Base-by-base conservation (phyloP, 2,888 invertebrate species). In the Tetropium fuscum region DNA sequence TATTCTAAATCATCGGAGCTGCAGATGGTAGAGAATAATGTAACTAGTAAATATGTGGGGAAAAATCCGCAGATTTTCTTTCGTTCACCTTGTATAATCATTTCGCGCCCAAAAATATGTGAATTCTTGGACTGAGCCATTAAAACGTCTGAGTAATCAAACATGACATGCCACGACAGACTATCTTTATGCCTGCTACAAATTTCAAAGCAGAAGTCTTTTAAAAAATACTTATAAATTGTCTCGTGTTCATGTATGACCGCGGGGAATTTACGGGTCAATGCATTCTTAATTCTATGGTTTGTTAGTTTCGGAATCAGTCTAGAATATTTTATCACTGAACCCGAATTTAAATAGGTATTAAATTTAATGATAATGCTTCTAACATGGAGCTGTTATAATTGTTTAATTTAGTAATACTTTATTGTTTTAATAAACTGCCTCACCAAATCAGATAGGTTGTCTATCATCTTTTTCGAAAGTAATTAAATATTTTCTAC, bases 211-310 rank as follows among this genome's bases (percentile, higher is more conserved):
- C 41, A 11, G 44, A 30, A 6, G 15, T 16, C 44, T 27, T 27
- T 27, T 27, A 27, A 27, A 27, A 44, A 27, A 44, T 44, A 44
- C 44, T 44, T 44, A 27, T 27, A 5, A 16, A 27, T 44, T n/a
- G 27, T 44, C 16, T 16, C 27, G 27, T 8, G 22, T 25, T 15
- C 44, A 25, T n/a, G 15, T 25, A 27, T 38, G 25, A 25, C 38
- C 38, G 22, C 51, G 15, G 16, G 18, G 22, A 19, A 40, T 22
- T 38, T 11, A 16, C 27, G 40, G 51, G 51, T 51, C 51, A 27
- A 18, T 40, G 51, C 25, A 27, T 51, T 18, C 25, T 34, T 51
- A 40, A 51, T 51, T 51, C 40, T 40, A 51, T 15, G 51, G 40
- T 51, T 38, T 51, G 51, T 51, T 51, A 51, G 40, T 49, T 27